These are phyloP conservation scores for Unio delphinus DNA, from an alignment of 2,888 invertebrate species.

Conservation along the genomic window DNA sequence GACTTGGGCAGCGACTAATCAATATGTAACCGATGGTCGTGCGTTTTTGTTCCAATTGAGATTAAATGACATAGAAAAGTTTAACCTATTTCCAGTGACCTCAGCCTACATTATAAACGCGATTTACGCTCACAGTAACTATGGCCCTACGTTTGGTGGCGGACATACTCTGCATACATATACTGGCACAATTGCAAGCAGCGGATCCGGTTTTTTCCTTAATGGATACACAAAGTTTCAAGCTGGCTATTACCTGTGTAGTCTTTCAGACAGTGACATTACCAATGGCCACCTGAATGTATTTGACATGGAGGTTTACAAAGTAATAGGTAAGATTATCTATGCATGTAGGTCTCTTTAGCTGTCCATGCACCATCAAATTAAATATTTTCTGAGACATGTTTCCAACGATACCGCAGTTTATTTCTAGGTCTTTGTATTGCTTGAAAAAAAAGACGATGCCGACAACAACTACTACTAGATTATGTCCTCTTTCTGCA, in stretches of 20 bases:
- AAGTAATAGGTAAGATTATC: slow-evolving; percentile 27
- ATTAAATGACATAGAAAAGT: too few species aligned
- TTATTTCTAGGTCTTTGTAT: too few species aligned
- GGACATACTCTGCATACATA: slow-evolving; percentile 7
- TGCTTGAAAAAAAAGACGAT: too few species aligned
- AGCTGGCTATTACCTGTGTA: slow-evolving; percentile 10
- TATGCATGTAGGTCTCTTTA: too few species aligned
- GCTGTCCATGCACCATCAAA: too few species aligned
- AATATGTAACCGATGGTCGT: slow-evolving; percentile 3
- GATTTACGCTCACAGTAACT: not conserved
- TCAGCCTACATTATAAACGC: too few species aligned
- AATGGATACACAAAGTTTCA: slow-evolving; percentile 15
- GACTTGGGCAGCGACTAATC: slow-evolving; percentile 15
- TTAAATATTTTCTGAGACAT: too few species aligned
- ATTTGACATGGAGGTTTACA: slow-evolving; percentile 38
- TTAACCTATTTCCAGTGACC: too few species aligned
- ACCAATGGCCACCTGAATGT: slow-evolving; percentile 25
- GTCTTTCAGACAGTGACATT: slow-evolving; percentile 5
- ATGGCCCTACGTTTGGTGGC: slow-evolving; percentile 18
- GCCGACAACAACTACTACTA: too few species aligned
- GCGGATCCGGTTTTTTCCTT: slow-evolving; percentile 11
- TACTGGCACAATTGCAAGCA: slow-evolving; percentile 2
- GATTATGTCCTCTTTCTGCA: too few species aligned
- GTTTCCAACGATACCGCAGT: too few species aligned
- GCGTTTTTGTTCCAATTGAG: slow-evolving; percentile 13